Base-by-base conservation (phyloP, 2,888 invertebrate species). In the Psococerastis gibbosa region DNA sequence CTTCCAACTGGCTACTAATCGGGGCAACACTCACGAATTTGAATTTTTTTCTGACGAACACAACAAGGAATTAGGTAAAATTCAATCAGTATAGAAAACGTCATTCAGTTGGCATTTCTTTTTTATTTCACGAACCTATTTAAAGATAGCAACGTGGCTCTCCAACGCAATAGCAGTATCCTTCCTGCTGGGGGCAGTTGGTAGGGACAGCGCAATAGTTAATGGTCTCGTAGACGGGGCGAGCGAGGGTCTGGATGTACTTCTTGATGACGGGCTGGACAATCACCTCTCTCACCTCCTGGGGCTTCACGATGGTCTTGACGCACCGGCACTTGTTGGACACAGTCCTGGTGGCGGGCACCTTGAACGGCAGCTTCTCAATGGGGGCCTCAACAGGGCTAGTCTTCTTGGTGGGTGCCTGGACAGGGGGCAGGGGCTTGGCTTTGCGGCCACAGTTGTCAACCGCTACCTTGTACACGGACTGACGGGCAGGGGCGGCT, bases 291-390 rank as follows among this genome's bases (percentile, higher is more conserved):
- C 20, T 13, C n/a, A 18, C 15, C n/a, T 18, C 18, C 20, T 38
- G 38, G 13, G 38, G 38, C 22, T 38, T 38, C 20, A 38, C 18
- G 8, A 38, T 20, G 38, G 38, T 38, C 22, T 38, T 38, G 18
- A 38, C 38, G 20, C 38, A 38, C 3, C 18, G 13, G 20, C 18
- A 15, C 17, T n/a, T 22, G 18, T 15, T 20, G 20, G n/a, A 18
- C 17, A 38, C 22, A 22, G 20, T 20, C 18, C 20, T 38, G 13
- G 38, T 16, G 13, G 38, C 17, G 17, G 38, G 38, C 6, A 38
- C 20, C 17, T 3, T 13, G n/a, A 20, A 16, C n/a, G 38, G 38
- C 5, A 38, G 38, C n/a, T 16, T 17, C 20, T 18, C 22, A n/a
- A 38, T 20, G 17, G 38, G 38, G 15, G 15, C 20, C 20, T 38